Conservation (phyloP, 2,888 invertebrate genomes). For the Ganaspis brasiliensis region DNA sequence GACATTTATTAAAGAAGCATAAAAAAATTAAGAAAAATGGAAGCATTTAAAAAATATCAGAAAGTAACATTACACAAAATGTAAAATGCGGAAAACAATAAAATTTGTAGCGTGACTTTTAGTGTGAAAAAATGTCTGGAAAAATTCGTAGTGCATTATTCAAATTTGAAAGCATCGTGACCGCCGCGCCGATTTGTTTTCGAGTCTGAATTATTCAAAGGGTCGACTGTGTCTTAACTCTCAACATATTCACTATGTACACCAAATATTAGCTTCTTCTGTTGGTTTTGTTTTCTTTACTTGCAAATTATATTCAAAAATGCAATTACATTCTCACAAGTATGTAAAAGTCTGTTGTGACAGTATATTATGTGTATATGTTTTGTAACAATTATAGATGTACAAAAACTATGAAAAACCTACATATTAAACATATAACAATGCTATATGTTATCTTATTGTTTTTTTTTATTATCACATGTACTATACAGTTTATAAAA, state of each 20-base stretch:
- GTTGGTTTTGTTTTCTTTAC: background rate
- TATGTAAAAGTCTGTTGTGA: background rate
- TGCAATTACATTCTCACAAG: background rate
- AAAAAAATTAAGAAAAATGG: too few relatives aligned
- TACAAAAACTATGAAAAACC: too few relatives aligned
- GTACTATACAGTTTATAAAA: too few relatives aligned
- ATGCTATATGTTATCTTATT: too few relatives aligned
- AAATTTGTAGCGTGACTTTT: constrained; percentile 3
- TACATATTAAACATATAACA: too few relatives aligned
- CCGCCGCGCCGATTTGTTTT: constrained; percentile 4
- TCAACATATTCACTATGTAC: background rate
- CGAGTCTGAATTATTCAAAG: constrained; percentile 30
- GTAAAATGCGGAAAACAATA: background rate
- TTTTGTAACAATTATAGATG: too few relatives aligned
- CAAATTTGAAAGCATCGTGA: constrained; percentile 40
- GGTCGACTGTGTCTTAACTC: constrained; percentile 19
- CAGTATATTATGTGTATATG: too few relatives aligned
- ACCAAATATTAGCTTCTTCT: background rate
- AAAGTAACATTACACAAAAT: background rate
- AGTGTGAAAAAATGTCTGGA: background rate
- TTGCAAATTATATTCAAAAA: background rate
- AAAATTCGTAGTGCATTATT: constrained; percentile 24
- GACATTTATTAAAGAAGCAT: too few relatives aligned
- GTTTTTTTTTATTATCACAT: too few relatives aligned
- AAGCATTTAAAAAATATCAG: too few relatives aligned